These are phyloP conservation scores for Nysson spinosus DNA, from an alignment of 2,888 invertebrate genomes.

Conservation along the genomic window DNA sequence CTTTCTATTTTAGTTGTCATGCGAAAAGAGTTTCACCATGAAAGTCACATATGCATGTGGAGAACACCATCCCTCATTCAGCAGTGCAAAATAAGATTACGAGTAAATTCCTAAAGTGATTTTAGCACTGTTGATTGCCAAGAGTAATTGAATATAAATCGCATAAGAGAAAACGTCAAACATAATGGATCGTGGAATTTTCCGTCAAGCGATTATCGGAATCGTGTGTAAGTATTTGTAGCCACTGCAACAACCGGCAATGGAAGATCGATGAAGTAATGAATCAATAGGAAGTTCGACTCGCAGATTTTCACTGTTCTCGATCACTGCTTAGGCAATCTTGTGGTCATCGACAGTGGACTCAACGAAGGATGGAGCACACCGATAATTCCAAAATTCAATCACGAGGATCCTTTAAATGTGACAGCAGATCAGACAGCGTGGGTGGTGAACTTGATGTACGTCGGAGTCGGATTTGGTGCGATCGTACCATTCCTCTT, in stretches of 20 bases:
- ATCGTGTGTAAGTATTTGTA: conserved; percentile 70
- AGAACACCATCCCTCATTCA: too few species aligned
- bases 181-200: conserved; percentile 65
- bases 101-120: too few species aligned
- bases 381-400: conserved; percentile 71
- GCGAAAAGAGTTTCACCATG: too few species aligned
- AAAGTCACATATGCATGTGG: too few species aligned
- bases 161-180: background rate
- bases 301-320: too few species aligned
- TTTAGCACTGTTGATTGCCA: too few species aligned
- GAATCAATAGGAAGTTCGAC: background rate
- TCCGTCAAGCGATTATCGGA: conserved; percentile 71
- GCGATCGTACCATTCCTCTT: conserved; percentile 69
- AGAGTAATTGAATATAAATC: too few species aligned
- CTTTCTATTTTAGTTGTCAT: too few species aligned
- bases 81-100: too few species aligned
- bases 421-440: conserved; percentile 59
- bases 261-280: background rate
- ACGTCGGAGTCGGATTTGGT: conserved; percentile 71
- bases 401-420: conserved; percentile 61
- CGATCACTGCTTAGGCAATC: conserved; percentile 64
- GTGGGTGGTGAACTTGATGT: conserved; percentile 70
- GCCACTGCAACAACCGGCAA: too few species aligned
- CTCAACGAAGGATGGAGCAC: conserved; percentile 76
- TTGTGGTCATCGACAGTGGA: conserved; percentile 73